Evolutionary conservation across 2,113 vertebrate species (phyloP).

Genomic region (Apodemus speciosus): DNA sequence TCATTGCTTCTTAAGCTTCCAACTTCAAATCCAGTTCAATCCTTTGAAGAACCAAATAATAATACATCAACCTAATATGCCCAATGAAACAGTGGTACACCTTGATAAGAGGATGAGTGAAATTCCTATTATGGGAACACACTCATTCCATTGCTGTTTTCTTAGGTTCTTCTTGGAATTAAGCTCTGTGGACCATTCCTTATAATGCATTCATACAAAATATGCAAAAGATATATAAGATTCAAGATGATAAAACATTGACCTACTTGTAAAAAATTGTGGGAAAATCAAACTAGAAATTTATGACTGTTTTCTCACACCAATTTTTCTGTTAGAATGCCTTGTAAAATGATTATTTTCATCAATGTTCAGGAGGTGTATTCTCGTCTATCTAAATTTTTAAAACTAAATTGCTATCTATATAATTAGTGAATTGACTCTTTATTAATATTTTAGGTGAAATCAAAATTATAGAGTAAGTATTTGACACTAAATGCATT

Average conservation of each 20-base stretch:
- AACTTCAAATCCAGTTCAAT: neutral
- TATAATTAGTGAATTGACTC: neutral
- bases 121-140: neutral
- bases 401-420: neutral
- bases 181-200: neutral
- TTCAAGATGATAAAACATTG: neutral
- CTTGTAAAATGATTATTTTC: neutral
- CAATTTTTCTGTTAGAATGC: neutral
- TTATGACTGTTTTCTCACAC: neutral
- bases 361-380: neutral
- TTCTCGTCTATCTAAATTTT: neutral
- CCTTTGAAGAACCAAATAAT: neutral
- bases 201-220: neutral
- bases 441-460: neutral
- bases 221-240: neutral
- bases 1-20: neutral
- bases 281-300: neutral
- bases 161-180: neutral
- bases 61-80: neutral
- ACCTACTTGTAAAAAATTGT: neutral
- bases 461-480: neutral
- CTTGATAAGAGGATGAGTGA: neutral
- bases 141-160: neutral
- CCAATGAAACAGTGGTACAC: neutral
- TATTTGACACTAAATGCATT: neutral